Base-by-base conservation (phyloP, 2,888 invertebrate genomes). In the Omphaloscelis lunosa region DNA sequence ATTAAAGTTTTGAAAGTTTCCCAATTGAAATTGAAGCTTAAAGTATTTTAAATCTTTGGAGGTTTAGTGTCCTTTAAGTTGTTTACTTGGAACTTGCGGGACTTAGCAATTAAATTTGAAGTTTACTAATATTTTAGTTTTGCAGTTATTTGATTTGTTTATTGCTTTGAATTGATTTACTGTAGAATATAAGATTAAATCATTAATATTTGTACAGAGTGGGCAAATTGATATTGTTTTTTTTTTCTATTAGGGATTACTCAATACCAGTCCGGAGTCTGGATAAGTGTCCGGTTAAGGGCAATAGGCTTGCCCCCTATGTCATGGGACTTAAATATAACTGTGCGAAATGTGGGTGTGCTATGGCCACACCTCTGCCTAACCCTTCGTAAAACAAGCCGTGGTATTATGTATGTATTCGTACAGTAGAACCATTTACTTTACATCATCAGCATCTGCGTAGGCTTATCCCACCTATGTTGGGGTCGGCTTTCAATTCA, bases 1-100 rank as follows among this genome's bases (percentile, higher is more conserved):
- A 69, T 56, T 73, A 69, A 29, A 51, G 15, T 79, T 71, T 11
- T 8, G 23, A 78, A 72, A 69, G 23, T 77, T 69, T 61, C n/a
- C 56, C 68, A 72, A 72, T 74, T 61, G 15, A 65, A 85, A 81
- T 72, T 62, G 51, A n/a, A 69, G 15, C 73, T 73, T 72, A 66
- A 71, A 61, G 34, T 72, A 45, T 69, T 83, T 53, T 15, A 51
- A 65, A 70, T 80, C 66, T 70, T 84, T 67, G n/a, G 29, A 68
- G 34, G 41, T 63, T 67, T 62, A 62, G 17, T 56, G 41, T 61
- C 15, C 4, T 34, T 71, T 27, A 56, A 68, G 45, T 71, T 29
- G 58, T 75, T 58, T 39, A 51, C 27, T 73, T 68, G 2, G 20
- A 17, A n/a, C 45, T 82, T 77, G 15, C 41, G 20, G 39, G 39